phyloP scores from a whole-genome alignment of 2,888 invertebrate species.

The Caenorhabditis afra region DNA sequence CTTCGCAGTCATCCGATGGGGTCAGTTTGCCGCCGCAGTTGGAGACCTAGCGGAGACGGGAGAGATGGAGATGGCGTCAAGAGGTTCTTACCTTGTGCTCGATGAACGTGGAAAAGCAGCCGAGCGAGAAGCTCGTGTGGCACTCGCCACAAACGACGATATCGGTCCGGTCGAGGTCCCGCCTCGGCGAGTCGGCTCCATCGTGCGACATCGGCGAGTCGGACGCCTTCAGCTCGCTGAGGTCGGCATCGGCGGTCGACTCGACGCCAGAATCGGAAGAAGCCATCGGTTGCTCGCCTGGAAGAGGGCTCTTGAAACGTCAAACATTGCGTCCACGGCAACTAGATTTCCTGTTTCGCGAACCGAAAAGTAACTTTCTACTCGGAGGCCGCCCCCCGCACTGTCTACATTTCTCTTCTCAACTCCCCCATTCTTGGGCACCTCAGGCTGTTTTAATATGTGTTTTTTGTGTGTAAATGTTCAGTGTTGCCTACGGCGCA shows the following conservation, averaged over 20 bases:
- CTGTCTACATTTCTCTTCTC: background rate
- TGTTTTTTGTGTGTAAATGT: conserved; percentile 50
- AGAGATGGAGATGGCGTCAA: conserved; percentile 3
- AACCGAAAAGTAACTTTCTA: conserved; percentile 11
- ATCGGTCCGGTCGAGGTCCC: conserved; percentile 58
- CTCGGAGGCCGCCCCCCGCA: background rate
- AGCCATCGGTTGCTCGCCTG: conserved; percentile 75
- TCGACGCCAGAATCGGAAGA: conserved; percentile 80
- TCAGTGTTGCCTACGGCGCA: conserved; percentile 41
- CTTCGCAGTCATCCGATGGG: conserved; percentile 70
- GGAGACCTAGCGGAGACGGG: conserved; percentile 58
- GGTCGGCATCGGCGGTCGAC: conserved; percentile 77
- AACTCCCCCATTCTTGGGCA: conserved; percentile 13
- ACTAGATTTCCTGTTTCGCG: conserved; percentile 20
- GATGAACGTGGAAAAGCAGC: conserved; percentile 74
- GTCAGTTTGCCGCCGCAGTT: conserved; percentile 73
- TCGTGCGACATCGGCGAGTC: conserved; percentile 71
- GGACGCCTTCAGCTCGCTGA: conserved; percentile 68
- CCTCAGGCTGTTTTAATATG: conserved; percentile 29
- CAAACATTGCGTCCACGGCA: conserved; percentile 27
- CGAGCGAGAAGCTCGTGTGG: conserved; percentile 72
- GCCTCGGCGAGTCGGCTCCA: conserved; percentile 59
- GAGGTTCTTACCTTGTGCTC: conserved; percentile 76
- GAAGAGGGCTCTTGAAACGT: conserved; percentile 35
- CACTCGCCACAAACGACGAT: conserved; percentile 79